These are phyloP conservation scores for Tragelaphus strepsiceros DNA, from an alignment of 2,113 vertebrate genomes.

Conservation along the genomic window DNA sequence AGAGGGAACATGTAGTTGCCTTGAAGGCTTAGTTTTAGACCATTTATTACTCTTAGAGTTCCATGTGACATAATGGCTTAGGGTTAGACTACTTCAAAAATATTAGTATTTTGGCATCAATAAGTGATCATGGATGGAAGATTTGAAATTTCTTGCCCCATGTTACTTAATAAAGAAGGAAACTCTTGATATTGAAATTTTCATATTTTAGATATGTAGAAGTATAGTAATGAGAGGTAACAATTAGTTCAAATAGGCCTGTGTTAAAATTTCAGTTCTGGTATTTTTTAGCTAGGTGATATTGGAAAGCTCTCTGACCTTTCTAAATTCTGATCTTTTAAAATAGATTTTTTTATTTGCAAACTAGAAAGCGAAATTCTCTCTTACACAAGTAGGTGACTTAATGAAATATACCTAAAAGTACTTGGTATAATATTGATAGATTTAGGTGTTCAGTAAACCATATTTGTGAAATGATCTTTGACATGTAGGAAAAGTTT, in stretches of 20 bases:
- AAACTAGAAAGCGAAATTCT: background rate
- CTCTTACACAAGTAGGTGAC: background rate
- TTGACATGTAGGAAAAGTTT: background rate
- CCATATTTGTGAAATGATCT: background rate
- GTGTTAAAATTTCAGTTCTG: slow-evolving; percentile 2
- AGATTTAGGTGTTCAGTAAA: background rate
- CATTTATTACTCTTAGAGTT: background rate
- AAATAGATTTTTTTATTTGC: background rate
- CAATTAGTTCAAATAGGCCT: background rate
- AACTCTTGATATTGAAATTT: background rate
- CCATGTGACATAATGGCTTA: background rate
- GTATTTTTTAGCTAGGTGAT: background rate
- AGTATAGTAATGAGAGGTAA: background rate
- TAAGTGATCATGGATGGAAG: background rate
- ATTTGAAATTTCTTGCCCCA: background rate
- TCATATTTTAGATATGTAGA: background rate
- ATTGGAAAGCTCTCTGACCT: background rate
- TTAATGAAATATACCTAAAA: background rate
- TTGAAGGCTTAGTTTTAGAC: background rate
- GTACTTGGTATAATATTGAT: background rate
- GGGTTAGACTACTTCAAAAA: background rate
- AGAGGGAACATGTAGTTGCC: background rate
- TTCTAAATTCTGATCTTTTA: background rate
- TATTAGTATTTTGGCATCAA: background rate
- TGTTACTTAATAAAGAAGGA: background rate